phyloP scores from a whole-genome alignment of 2,797 vertebrate species.

The Choloepus didactylus region DNA sequence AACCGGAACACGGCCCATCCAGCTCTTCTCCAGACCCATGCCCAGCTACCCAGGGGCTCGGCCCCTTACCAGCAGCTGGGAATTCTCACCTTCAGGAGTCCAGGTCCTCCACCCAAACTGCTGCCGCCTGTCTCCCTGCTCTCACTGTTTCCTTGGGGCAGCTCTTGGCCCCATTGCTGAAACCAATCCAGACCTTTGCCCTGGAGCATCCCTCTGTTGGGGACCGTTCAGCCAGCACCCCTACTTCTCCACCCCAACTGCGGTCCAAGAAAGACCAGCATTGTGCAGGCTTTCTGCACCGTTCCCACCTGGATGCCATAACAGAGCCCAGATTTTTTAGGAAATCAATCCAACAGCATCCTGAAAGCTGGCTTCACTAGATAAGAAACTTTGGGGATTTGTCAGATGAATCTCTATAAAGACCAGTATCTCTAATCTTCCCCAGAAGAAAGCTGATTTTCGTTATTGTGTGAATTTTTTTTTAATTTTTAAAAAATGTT shows the following conservation, averaged over 20 bases:
- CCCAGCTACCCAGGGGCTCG: neutral
- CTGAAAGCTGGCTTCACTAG: neutral
- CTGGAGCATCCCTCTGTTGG: neutral
- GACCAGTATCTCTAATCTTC: neutral
- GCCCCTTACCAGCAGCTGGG: fast-evolving
- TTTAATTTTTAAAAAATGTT: too few relatives aligned
- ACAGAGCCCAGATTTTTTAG: neutral
- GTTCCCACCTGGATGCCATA: neutral
- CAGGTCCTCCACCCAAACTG: neutral
- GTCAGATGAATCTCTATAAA: neutral
- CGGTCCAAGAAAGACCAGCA: neutral
- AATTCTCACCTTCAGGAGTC: neutral
- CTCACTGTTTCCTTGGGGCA: neutral
- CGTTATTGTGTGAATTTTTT: neutral
- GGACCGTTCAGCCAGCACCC: neutral
- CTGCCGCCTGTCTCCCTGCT: neutral
- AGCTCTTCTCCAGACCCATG: neutral
- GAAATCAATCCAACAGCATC: neutral
- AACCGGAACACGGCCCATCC: too few relatives aligned
- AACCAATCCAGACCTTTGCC: neutral
- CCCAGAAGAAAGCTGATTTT: neutral
- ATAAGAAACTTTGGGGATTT: neutral
- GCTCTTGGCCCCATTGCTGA: neutral
- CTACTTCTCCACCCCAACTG: neutral
- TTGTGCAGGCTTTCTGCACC: neutral